Evolutionary conservation across 2,888 invertebrate genomes (phyloP), one percentile per base, ranked within the genome.

Genomic region (Nysson spinosus): DNA sequence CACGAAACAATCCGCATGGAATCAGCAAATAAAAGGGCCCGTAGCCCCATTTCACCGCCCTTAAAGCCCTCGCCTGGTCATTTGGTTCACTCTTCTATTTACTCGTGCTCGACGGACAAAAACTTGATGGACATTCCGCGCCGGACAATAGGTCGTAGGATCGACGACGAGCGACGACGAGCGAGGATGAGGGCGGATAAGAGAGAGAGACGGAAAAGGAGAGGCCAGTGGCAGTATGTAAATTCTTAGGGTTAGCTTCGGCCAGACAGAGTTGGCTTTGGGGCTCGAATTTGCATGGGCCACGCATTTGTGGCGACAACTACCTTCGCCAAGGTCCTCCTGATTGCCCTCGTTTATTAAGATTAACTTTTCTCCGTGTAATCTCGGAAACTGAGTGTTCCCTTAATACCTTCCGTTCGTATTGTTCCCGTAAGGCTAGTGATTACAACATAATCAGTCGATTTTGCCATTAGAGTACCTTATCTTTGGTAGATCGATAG

Each of bases 1-100:
- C 87, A 87, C 86, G 87, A 87, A 87, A 87, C 86, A 87, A 87
- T 87, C 85, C 83, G 84, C 84, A 84, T 82, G 86, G 85, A 87
- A 87, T 87, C 85, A 85, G 85, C 86, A 85, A 86, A 87, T 87
- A 87, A 87, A 86, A 86, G 83, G 84, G 82, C 77, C 72, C 69
- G 46, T 34, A 64, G 69, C 79, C 78, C 80, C 75, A 78, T 78
- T 76, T 79, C 70, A 66, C 73, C 78, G 77, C 83, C 82, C 82
- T 85, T 85, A 69, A 83, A 85, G 82, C 84, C 83, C 82, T 78
- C 37, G 75, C 82, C 81, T 83, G 86, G 87, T 86, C 86, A 87
- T 86, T 87, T 86, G 86, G n/a, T n/a, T n/a, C n/a, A 87, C 85
- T 85, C 82, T 82, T 74, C 82, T 85, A 85, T 86, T 85, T 85